Conservation (phyloP, 92 coral and sea anemone species). For the Umimayanthus kanabou region DNA sequence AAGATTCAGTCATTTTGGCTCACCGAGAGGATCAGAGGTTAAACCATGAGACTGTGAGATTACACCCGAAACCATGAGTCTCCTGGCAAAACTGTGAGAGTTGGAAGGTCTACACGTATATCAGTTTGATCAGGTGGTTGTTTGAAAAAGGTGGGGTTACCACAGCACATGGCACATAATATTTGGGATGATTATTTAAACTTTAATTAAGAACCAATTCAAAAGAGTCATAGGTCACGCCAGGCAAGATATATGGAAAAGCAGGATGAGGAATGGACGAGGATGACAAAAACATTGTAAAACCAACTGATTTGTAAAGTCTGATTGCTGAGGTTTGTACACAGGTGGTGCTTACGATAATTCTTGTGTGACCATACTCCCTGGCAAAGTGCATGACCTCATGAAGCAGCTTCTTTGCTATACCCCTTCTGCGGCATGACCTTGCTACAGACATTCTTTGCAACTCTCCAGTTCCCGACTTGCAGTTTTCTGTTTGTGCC, state of each 20-base stretch:
- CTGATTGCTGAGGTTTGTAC: conserved; percentile 68
- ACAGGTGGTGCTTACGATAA: conserved; percentile 62
- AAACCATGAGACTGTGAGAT: too few species aligned
- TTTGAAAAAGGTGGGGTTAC: too few species aligned
- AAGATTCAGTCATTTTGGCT: too few species aligned
- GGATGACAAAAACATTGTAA: conserved; percentile 39
- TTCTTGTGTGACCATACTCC: conserved; percentile 48
- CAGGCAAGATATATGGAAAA: conserved; percentile 59
- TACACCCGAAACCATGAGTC: too few species aligned
- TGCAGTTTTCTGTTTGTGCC: conserved; percentile 47
- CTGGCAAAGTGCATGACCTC: conserved; percentile 60
- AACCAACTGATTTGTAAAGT: conserved; percentile 66
- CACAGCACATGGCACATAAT: too few species aligned
- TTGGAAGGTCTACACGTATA: too few species aligned
- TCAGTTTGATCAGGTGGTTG: too few species aligned
- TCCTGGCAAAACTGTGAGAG: too few species aligned
- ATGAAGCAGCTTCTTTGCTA: conserved; percentile 61
- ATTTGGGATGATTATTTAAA: too few species aligned
- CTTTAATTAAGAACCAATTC: conserved; percentile 54
- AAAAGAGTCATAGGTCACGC: conserved; percentile 54
- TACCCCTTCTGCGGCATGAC: conserved; percentile 64
- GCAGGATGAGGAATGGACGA: conserved; percentile 58
- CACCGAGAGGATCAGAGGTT: too few species aligned
- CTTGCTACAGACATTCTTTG: conserved; percentile 76
- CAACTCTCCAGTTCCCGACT: conserved; percentile 70